Evolutionary conservation across 2,113 vertebrate genomes (phyloP), one percentile per base, ranked within the genome.

Genomic region (Rallus limicola): DNA sequence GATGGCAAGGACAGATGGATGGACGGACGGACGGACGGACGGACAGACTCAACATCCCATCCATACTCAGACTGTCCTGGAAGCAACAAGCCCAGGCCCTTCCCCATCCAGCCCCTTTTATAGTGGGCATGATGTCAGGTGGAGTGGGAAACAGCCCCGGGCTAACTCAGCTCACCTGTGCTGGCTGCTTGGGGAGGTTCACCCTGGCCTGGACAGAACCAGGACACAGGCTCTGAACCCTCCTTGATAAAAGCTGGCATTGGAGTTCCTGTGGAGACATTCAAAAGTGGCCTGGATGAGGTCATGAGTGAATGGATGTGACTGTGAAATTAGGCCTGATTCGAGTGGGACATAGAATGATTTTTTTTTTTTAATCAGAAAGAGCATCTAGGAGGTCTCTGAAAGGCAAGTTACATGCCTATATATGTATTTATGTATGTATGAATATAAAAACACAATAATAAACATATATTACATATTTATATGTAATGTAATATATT

Each of bases 301-400:
- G 40, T n/a, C 21, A 4, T 5, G 36, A 28, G 42, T n/a, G 34
- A 17, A 18, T 44, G 46, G 81, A 7, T 6, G 21, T 59, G 53
- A 28, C 36, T 29, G 21, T 52, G 38, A 65, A 34, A 33, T 53
- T 42, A 64, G 28, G 19, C 42, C 52, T 31, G 52, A 38, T 38
- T 53, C 25, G 44, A 34, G 52, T 1, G 0, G 50, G 50, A 13
- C 1, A 1, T 4, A 12, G 48, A 25, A 36, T 19, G 33, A 48
- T 36, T 60, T 13, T 28, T 26, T 28, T 26, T 36, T 60, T 13
- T 24, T 23, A 42, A 23, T n/a, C 50, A 58, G 31, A 23, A 77
- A 26, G 68, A 48, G 38, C 33, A 31, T 23, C 4, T 26, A n/a
- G 26, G 55, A 69, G 23, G 34, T 11, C 48, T n/a, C 31, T 38